Evolutionary conservation across 2,113 vertebrate species (phyloP).

Genomic region (Machaerirhynchus nigripectus): DNA sequence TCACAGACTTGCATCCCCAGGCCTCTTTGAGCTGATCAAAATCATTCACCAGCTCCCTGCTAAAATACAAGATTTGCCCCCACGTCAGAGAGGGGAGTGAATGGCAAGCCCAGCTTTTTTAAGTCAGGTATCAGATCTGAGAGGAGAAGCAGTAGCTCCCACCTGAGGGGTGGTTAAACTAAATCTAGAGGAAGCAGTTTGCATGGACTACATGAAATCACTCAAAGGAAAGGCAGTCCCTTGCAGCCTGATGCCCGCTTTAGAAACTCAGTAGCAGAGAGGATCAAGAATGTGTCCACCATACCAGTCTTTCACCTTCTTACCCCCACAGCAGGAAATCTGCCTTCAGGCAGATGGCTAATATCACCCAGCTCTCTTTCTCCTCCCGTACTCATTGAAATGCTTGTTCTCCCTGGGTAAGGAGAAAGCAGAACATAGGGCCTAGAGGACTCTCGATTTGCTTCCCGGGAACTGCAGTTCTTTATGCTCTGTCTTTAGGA

Average conservation of each 20-base stretch:
- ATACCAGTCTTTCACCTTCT: not conserved
- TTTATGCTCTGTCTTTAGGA: not conserved
- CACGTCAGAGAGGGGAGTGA: not conserved
- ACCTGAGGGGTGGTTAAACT: not conserved
- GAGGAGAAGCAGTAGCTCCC: not conserved
- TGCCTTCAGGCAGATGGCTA: not conserved
- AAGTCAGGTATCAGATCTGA: not conserved
- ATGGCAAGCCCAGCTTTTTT: not conserved
- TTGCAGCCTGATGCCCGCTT: not conserved
- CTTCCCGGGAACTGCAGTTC: not conserved
- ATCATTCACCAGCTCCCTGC: not conserved
- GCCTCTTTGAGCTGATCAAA: not conserved
- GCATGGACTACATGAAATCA: too few species aligned
- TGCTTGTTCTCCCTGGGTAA: accelerated
- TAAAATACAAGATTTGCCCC: not conserved
- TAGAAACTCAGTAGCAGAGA: not conserved
- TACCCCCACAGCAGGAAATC: not conserved
- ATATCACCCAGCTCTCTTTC: not conserved
- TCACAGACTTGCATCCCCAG: not conserved
- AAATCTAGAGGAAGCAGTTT: not conserved
- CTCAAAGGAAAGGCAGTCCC: not conserved
- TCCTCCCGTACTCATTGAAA: not conserved
- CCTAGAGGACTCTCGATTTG: not conserved
- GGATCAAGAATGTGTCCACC: not conserved
- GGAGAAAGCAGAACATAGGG: not conserved